Evolutionary conservation across 2,888 invertebrate species (phyloP).

Genomic region (Caenorhabditis uteleia): DNA sequence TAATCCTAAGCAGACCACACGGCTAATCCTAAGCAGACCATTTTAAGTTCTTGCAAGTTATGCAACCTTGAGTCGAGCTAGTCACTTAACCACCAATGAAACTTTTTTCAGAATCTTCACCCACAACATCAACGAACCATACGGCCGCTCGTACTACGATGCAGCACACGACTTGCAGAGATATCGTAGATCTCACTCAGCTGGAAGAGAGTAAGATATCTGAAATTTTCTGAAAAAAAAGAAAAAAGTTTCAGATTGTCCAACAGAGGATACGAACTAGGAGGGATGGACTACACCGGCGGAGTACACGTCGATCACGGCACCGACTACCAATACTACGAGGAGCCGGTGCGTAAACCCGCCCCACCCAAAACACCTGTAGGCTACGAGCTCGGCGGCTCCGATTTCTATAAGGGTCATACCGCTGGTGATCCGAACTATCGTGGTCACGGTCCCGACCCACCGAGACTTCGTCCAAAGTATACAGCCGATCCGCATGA

Average conservation of each 20-base stretch:
- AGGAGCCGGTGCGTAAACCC: slow-evolving; percentile 35
- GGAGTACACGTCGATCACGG: slow-evolving; percentile 48
- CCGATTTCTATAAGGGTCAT: slow-evolving; percentile 52
- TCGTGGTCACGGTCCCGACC: slow-evolving; percentile 64
- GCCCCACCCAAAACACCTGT: slow-evolving; percentile 26
- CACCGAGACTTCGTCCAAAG: slow-evolving; percentile 58
- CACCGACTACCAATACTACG: slow-evolving; percentile 40
- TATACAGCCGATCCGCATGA: slow-evolving; percentile 62
- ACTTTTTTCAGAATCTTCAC: slow-evolving; percentile 32
- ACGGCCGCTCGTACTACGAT: slow-evolving; percentile 41
- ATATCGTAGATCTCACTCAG: slow-evolving; percentile 31
- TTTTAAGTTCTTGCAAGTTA: too few species aligned
- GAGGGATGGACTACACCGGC: slow-evolving; percentile 51
- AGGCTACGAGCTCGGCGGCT: slow-evolving; percentile 49
- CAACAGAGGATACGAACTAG: slow-evolving; percentile 46
- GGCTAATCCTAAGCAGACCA: too few species aligned
- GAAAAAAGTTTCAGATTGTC: background rate
- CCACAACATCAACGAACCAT: slow-evolving; percentile 38
- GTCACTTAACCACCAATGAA: too few species aligned
- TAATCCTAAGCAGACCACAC: too few species aligned
- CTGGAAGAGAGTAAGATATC: too few species aligned
- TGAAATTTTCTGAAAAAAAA: too few species aligned
- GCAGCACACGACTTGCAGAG: slow-evolving; percentile 29
- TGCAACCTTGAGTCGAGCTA: too few species aligned
- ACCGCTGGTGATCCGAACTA: slow-evolving; percentile 51